Conservation (phyloP, 2,113 vertebrate species). For the Elephas maximus region DNA sequence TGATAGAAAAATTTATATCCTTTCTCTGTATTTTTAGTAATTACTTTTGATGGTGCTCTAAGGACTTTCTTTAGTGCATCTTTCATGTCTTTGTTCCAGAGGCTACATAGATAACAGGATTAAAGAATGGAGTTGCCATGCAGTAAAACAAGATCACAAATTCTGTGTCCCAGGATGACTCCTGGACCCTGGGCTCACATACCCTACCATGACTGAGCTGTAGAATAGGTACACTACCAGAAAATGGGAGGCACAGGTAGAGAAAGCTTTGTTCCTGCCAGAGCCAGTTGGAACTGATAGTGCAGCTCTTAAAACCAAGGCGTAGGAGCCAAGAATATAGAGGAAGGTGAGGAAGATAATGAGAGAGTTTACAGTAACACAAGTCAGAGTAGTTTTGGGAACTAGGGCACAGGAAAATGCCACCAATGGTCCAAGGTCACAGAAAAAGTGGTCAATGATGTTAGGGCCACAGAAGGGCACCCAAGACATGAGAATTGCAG, state of each 20-base stretch:
- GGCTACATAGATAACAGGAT: constrained; percentile 58
- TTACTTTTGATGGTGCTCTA: neutral
- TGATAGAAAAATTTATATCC: neutral
- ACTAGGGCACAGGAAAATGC: neutral
- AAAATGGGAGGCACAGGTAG: constrained; percentile 53
- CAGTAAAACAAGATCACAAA: constrained; percentile 44
- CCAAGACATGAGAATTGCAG: neutral
- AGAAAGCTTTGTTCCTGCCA: constrained; percentile 18
- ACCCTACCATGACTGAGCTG: constrained; percentile 57
- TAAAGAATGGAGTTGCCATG: constrained; percentile 54
- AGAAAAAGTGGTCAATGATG: constrained; percentile 21
- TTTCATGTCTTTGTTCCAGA: constrained; percentile 60
- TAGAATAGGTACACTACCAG: constrained; percentile 65
- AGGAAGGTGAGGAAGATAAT: neutral
- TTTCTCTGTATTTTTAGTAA: constrained; percentile 2
- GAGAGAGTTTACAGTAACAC: neutral
- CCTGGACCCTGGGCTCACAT: constrained; percentile 9
- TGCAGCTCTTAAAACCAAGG: neutral
- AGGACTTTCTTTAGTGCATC: constrained; percentile 47
- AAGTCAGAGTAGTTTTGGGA: neutral
- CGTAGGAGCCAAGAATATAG: constrained; percentile 9
- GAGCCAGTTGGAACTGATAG: neutral
- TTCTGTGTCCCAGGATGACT: constrained; percentile 18
- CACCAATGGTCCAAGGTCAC: constrained; percentile 56
- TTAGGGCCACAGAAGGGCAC: constrained; percentile 49